Base-by-base conservation (phyloP, 2,888 invertebrate species). In the Polietes domitor region DNA sequence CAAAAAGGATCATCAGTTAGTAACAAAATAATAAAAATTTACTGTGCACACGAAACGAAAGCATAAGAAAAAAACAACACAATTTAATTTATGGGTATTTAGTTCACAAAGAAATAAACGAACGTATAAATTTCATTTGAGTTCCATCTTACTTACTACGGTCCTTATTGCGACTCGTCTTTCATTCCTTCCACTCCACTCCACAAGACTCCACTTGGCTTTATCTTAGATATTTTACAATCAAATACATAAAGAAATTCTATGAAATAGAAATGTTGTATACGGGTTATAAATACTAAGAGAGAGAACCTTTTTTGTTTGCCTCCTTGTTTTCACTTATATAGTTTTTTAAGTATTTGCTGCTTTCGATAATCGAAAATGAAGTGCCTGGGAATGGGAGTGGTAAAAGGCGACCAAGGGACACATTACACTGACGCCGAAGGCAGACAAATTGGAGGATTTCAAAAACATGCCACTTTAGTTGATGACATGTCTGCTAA, bases 81-180 rank as follows among this genome's bases (percentile, higher is more conserved):
- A 89, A 90, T 90, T 90, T 89, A 89, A 91, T 91, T 91, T 91
- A 91, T 91, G 90, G 89, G 89, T 89, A 89, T 91, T 91, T 89
- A 90, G 90, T 89, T 89, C 87, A 87, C 87, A 87, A 86, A 87
- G 87, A 90, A 89, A 87, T 89, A 90, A 89, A 88, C 88, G 89
- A 89, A 88, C 87, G 87, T 86, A 89, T 90, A 90, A 90, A 89
- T 89, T 89, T 87, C 50, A 26, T 41, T 79, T 37, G 43, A 9
- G 53, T 80, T 53, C 19, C 21, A 58, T 50, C 28, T 32, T 28
- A n/a, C n/a, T 58, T 28, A 32, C 37, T 9, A 61, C 50, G 53
- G 41, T 24, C 21, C 50, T 80, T 76, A 79, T 19, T 79, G 58
- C 58, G 58, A 17, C 17, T 37, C 12, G 17, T 19, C 26, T 50